Evolutionary conservation across 1,140 invertebrate species (phyloP), one percentile per base, ranked within the genome.

Genomic region (Pissodes strobi): DNA sequence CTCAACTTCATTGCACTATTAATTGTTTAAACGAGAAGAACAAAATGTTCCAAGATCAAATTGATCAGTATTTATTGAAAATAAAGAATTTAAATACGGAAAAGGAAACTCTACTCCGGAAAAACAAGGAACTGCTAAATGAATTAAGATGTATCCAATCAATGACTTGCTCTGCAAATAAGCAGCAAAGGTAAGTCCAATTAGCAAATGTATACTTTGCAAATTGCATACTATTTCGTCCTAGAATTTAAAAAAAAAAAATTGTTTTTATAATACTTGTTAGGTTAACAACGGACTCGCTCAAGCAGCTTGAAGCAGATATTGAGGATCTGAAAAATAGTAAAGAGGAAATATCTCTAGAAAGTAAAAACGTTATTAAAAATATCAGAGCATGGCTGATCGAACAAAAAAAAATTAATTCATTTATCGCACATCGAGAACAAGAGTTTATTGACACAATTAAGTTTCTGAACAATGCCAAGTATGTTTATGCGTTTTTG

Each of bases 331-430:
- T 68, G 10, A 72, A 68, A 62, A 67, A 55, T 25, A 69, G 41
- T 43, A 65, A 68, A 13, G 69, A 71, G 13, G 69, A 70, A 22
- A 65, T 75, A 19, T 73, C 67, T 52, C 66, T 34, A 15, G 72
- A 75, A 57, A 74, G 71, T 46, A 63, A 66, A 57, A 70, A 68
- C 37, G 69, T 74, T 12, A 69, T 76, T 15, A 66, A 65, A 38
- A 70, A 74, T 27, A 70, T 76, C 18, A 52, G 66, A 15, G 53
- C 55, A 15, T 76, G 74, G 74, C 53, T 76, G 37, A 30, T 67
- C 19, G 70, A 76, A 39, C 74, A 76, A 57, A 69, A 69, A n/a
- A 69, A 57, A 30, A 72, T 76, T 9, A 76, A 74, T 63, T 27
- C 61, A 3, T 56, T 72, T 53, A 38, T 73, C 5, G 62, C 55